These are phyloP conservation scores for Takifugu flavidus DNA, from an alignment of 2,113 vertebrate species.

Conservation along the genomic window DNA sequence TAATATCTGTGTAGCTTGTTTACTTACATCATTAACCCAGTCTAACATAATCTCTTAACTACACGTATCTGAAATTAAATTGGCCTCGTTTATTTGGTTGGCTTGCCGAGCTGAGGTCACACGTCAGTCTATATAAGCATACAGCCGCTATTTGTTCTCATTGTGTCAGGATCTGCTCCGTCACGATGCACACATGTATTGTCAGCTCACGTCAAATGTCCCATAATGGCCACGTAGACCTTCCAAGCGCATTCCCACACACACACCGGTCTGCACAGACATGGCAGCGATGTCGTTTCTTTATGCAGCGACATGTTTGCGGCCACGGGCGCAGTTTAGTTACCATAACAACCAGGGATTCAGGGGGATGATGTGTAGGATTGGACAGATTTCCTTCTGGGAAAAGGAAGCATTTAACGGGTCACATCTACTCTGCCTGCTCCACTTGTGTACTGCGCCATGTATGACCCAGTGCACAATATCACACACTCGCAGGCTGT, in stretches of 20 bases:
- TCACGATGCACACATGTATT: conserved; percentile 12
- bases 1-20: too few relatives aligned
- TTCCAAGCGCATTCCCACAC: conserved; percentile 3
- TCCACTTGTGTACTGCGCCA: neutral
- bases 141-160: neutral
- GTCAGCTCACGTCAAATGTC: conserved; percentile 10
- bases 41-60: neutral
- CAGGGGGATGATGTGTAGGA: conserved; percentile 23
- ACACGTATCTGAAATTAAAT: neutral
- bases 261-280: conserved; percentile 9
- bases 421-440: conserved; percentile 15
- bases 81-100: neutral
- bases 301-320: neutral
- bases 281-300: neutral
- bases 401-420: conserved; percentile 35
- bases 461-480: neutral
- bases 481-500: too few relatives aligned
- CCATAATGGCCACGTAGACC: conserved; percentile 11
- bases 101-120: neutral
- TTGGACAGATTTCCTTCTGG: conserved; percentile 33
- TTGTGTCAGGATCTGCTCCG: conserved; percentile 12
- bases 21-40: neutral
- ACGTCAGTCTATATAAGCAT: neutral
- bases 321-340: conserved; percentile 24
- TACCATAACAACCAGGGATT: conserved; percentile 55